Conservation (phyloP, 2,113 vertebrate genomes). For the Mesitornis unicolor region DNA sequence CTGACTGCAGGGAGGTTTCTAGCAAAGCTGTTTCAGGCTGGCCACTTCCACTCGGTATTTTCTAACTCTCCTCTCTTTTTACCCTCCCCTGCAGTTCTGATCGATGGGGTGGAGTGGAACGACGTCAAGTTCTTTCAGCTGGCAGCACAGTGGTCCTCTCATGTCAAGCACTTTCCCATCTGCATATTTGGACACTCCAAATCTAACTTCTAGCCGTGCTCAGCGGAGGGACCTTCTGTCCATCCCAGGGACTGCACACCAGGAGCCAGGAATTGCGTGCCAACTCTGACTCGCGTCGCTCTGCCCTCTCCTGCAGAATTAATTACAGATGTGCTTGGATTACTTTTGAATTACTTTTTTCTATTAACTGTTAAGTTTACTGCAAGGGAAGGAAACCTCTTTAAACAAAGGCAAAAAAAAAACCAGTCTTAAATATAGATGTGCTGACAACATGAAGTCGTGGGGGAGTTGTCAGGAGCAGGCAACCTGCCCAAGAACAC, state of each 20-base stretch:
- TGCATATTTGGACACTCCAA: conserved; percentile 94
- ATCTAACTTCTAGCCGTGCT: conserved; percentile 80
- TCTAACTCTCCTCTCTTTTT: not conserved
- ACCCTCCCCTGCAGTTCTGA: conserved; percentile 79
- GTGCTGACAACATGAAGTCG: conserved; percentile 29
- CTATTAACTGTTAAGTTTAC: conserved; percentile 72
- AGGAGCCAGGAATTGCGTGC: conserved; percentile 64
- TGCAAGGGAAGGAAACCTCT: conserved; percentile 63
- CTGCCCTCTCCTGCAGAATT: conserved; percentile 59
- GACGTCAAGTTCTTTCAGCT: conserved; percentile 99
- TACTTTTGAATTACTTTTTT: conserved; percentile 62
- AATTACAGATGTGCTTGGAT: conserved; percentile 66
- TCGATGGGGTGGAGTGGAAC: conserved; percentile 95
- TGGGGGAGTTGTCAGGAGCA: conserved; percentile 29
- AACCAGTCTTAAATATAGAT: conserved; percentile 60
- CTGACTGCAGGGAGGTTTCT: not conserved
- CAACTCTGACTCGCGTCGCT: conserved; percentile 28
- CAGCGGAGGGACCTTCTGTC: not conserved
- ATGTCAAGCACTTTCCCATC: conserved; percentile 97
- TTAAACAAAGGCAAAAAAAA: conserved; percentile 56
- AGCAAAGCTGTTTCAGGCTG: not conserved
- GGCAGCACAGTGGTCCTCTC: conserved; percentile 97
- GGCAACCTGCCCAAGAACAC: conserved; percentile 48
- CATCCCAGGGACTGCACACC: not conserved
- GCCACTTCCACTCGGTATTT: not conserved